Evolutionary conservation across 2,888 invertebrate species (phyloP).

Genomic region (Scelioninae gen. 1): DNA sequence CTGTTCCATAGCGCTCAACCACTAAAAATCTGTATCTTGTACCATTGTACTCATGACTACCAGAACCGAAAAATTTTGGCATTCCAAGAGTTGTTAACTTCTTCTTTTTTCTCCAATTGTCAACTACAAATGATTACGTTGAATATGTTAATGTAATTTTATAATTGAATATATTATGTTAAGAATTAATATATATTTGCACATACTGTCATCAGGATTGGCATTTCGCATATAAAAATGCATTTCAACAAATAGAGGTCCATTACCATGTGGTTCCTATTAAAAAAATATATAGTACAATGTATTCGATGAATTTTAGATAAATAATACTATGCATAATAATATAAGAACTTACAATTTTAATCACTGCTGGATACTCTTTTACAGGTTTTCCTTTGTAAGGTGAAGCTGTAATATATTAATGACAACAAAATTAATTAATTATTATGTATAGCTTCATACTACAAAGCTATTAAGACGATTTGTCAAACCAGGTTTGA

Average conservation of each 20-base stretch:
- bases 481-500: no score
- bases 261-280: conserved; percentile 95
- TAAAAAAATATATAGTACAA: neutral
- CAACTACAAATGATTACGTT: no score
- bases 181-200: no score
- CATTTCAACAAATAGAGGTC: conserved; percentile 97
- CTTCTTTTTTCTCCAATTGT: conserved; percentile 88
- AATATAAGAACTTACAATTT: conserved; percentile 88
- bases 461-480: no score
- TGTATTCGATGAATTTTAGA: neutral
- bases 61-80: conserved; percentile 93
- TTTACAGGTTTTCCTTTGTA: conserved; percentile 85
- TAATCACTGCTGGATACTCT: conserved; percentile 89
- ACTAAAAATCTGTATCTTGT: conserved; percentile 94
- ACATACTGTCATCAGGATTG: conserved; percentile 88
- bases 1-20: conserved; percentile 94
- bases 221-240: conserved; percentile 94
- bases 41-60: conserved; percentile 90
- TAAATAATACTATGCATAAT: neutral
- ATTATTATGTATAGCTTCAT: no score
- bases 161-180: no score
- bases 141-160: no score
- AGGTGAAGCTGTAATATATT: conserved; percentile 82
- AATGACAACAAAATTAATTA: no score
- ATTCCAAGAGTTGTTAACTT: conserved; percentile 91